These are phyloP conservation scores for Myrmecophaga tridactyla DNA, from an alignment of 2,113 vertebrate species.

Conservation along the genomic window DNA sequence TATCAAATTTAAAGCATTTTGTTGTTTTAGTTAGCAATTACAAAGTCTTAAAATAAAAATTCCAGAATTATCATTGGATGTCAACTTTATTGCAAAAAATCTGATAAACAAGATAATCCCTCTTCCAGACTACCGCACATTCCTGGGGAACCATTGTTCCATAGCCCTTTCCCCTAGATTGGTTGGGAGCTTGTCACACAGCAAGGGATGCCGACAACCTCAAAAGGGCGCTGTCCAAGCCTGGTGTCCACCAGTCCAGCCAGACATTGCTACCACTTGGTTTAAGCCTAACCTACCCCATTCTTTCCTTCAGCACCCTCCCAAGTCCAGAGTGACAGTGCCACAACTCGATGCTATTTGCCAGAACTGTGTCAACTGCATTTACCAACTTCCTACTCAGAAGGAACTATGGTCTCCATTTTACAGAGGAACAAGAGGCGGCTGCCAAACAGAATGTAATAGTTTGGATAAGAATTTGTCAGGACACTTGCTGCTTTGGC, in stretches of 20 bases:
- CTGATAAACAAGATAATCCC: slow-evolving; percentile 18
- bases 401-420: background rate
- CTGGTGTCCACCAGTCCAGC: background rate
- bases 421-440: background rate
- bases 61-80: background rate
- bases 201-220: background rate
- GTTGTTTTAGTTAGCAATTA: background rate
- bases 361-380: background rate
- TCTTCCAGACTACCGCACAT: background rate
- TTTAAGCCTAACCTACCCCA: background rate
- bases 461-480: background rate
- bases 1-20: background rate
- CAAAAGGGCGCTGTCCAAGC: background rate
- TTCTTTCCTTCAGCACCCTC: background rate
- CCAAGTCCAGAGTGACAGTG: background rate
- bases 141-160: background rate
- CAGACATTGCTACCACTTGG: background rate
- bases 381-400: background rate
- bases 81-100: slow-evolving; percentile 61
- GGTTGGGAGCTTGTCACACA: background rate
- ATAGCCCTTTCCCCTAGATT: background rate
- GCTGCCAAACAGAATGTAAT: background rate
- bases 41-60: background rate
- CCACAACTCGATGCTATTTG: background rate
- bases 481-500: slow-evolving; percentile 28